A percentile compares a stretch with the other conserved stretches of the same genome.
phyloP scores from a whole-genome alignment of 2,113 vertebrate genomes.

The Monopterus albus region DNA sequence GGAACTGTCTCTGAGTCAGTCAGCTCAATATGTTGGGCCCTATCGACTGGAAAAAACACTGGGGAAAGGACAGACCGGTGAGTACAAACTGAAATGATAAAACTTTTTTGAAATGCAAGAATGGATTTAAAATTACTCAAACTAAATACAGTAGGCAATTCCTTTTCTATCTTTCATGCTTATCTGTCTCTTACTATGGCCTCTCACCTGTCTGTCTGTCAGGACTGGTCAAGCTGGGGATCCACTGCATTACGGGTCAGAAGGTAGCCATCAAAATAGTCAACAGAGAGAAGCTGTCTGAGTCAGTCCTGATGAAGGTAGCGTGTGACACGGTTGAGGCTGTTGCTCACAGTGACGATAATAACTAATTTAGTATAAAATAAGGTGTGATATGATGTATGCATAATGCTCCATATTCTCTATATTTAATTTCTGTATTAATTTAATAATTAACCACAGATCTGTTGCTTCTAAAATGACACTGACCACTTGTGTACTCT shows the following conservation, averaged over 20 bases:
- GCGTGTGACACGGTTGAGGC: slow-evolving; percentile 59
- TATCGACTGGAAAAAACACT: slow-evolving; percentile 85
- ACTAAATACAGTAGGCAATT: too few species aligned
- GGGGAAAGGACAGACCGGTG: slow-evolving; percentile 86
- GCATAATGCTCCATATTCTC: slow-evolving; percentile 17
- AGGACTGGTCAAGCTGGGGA: slow-evolving; percentile 93
- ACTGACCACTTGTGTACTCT: slow-evolving; percentile 19
- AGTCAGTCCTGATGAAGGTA: slow-evolving; percentile 94
- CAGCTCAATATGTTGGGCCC: slow-evolving; percentile 86
- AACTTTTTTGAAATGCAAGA: not conserved
- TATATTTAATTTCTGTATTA: slow-evolving; percentile 20
- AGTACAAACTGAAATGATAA: slow-evolving; percentile 16
- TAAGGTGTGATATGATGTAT: not conserved
- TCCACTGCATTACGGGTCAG: slow-evolving; percentile 93
- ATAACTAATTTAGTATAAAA: slow-evolving; percentile 1
- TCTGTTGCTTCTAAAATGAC: slow-evolving; percentile 12
- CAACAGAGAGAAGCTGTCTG: slow-evolving; percentile 93
- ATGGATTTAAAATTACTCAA: not conserved
- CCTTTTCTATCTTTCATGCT: too few species aligned
- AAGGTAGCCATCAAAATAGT: slow-evolving; percentile 96
- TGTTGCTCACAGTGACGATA: slow-evolving; percentile 14
- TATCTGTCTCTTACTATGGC: too few species aligned
- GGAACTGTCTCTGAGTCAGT: slow-evolving; percentile 83
- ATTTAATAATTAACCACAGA: slow-evolving; percentile 10
- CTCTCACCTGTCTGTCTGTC: slow-evolving; percentile 19